Base-by-base conservation (phyloP, 2,888 invertebrate genomes). In the Eupithecia vulgata region DNA sequence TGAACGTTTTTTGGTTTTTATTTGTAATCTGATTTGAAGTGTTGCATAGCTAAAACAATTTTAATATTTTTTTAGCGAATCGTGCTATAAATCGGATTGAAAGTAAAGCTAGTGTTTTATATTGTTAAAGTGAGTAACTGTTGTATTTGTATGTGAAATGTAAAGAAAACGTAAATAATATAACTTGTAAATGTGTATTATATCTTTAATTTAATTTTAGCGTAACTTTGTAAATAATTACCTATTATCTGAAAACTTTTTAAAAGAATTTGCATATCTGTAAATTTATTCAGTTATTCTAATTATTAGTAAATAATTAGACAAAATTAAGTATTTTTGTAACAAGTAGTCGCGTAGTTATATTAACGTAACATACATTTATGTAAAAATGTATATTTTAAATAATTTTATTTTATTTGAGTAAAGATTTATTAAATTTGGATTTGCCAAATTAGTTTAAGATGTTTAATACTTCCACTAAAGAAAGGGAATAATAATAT, bases 321-420 rank as follows among this genome's bases (percentile, higher is more conserved):
- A 87, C 79, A 82, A 86, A 84, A 84, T 88, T 90, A 91, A 89
- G 87, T 91, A 89, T 91, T 91, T 90, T 90, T 90, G 84, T 89
- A 90, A 88, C 85, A 89, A 86, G 78, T 88, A 90, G 89, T 88
- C 85, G 87, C 80, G 71, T 90, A 90, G 85, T 82, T 82, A 81
- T 85, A 84, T 84, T 80, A 73, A 77, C 79, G 87, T 89, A 88
- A 89, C 88, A 90, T 89, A 88, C 90, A 90, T 90, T 87, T 90
- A 89, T 93, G 92, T 93, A 93, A 90, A 92, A 93, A 90, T 92
- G 92, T 94, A 93, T 93, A 93, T 92, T 92, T 92, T 91, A 88
- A 88, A 87, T 86, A 90, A 86, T 90, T 90, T 91, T 90, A 90
- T 90, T 91, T 90, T 90, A 88, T 91, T 88, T 91, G 90, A 84